These are phyloP conservation scores for Megaustenia siamemsis DNA, from an alignment of 2,888 invertebrate species.

Conservation along the genomic window DNA sequence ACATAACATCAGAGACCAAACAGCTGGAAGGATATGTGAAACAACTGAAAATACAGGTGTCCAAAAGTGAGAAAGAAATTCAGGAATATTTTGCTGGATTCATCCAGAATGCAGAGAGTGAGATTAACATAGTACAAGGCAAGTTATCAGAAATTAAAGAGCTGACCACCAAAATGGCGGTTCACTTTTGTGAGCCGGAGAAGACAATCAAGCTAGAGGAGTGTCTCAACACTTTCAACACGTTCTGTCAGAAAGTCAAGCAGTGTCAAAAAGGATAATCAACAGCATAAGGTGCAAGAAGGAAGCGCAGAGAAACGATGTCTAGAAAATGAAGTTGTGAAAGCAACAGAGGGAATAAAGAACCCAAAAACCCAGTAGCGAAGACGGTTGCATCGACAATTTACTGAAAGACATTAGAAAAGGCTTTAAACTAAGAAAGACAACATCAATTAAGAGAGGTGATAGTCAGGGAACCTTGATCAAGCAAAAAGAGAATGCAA, in stretches of 20 bases:
- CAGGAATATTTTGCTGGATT: conserved; percentile 93
- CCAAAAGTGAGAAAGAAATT: conserved; percentile 89
- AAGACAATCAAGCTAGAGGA: conserved; percentile 94
- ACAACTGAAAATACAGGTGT: conserved; percentile 89
- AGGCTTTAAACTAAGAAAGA: conserved; percentile 71
- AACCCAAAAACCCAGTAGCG: conserved; percentile 64
- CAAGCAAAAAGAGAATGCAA: conserved; percentile 29
- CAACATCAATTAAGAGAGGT: conserved; percentile 43
- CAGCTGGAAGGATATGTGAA: conserved; percentile 89
- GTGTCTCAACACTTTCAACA: conserved; percentile 92
- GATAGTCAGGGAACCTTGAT: conserved; percentile 25
- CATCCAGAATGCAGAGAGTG: conserved; percentile 81
- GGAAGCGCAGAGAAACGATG: conserved; percentile 91
- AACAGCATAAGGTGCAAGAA: conserved; percentile 89
- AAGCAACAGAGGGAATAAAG: conserved; percentile 61
- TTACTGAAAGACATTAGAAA: conserved; percentile 73
- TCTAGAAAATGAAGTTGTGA: conserved; percentile 85
- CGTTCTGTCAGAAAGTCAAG: conserved; percentile 86
- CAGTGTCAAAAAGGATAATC: conserved; percentile 86
- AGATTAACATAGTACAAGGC: conserved; percentile 82
- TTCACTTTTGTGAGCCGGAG: conserved; percentile 96
- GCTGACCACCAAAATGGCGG: conserved; percentile 89
- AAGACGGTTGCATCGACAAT: conserved; percentile 76
- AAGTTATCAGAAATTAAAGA: conserved; percentile 91
- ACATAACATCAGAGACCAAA: conserved; percentile 91